Evolutionary conservation across 2,797 vertebrate genomes (phyloP), one percentile per base, ranked within the genome.

Genomic region (Picus viridis): DNA sequence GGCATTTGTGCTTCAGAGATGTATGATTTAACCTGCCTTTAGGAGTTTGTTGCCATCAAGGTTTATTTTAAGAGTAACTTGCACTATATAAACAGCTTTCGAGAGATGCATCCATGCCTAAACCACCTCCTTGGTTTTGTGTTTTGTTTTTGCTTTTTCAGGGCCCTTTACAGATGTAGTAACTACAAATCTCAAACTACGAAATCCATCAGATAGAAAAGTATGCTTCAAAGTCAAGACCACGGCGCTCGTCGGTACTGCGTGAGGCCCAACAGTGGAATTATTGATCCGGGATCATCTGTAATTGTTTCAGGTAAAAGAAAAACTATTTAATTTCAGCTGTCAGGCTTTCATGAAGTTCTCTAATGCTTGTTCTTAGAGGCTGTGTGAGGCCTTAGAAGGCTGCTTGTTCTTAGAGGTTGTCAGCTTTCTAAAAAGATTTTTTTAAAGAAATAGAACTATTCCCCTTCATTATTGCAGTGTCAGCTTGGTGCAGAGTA

Each of bases 171-270:
- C 99, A 98, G 99, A 99, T 97, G 99, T 99, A 90, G 98, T 99
- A 96, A 99, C 99, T 96, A 99, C 99, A 95, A 99, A 98, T 97
- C 98, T 99, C 96, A 99, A 99, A 95, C 98, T 99, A 96, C 98
- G 98, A 96, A 99, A 99, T 97, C 99, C 99, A 6, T 99, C 99
- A 77, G 99, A 99, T 81, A 99, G 96, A 97, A 99, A 97, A 98
- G 99, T 99, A 87, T 99, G 99, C 98, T 99, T 99, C 97, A 99
- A 99, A 98, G 99, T 99, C 97, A 99, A 99, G 98, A 99, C 99
- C 27, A 99, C 99, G 72, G 99, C 99, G 0, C 99, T 12, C 98
- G 99, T 90, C 98, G 99, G 96, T 99, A 99, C 97, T 99, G 99
- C 49, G 99, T 99, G 97, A 98, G 99, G 94, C 99, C 99, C 29